A percentile compares a stretch with the other conserved stretches of the same genome.
Conservation (phyloP, 2,113 vertebrate genomes). For the Saccopteryx bilineata region DNA sequence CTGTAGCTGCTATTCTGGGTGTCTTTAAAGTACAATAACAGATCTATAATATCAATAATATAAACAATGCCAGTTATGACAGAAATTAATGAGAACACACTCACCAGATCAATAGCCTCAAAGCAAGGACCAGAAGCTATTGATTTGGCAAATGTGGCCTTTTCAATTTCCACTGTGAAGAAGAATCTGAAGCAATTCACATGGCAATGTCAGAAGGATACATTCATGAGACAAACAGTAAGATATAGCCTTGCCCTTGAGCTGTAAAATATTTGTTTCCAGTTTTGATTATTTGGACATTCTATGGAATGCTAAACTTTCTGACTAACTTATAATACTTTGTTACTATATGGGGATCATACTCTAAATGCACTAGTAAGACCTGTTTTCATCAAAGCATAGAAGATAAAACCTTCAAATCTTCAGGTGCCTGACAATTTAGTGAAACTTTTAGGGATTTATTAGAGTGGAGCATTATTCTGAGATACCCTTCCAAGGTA, state of each 20-base stretch:
- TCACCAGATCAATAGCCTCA: background rate
- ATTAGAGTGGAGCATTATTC: background rate
- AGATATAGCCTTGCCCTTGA: background rate
- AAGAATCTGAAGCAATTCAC: background rate
- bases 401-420: background rate
- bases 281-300: background rate
- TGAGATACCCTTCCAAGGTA: background rate
- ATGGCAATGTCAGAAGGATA: background rate
- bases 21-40: slow-evolving; percentile 9
- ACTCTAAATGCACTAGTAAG: background rate
- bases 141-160: slow-evolving; percentile 34
- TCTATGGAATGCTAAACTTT: background rate
- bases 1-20: background rate
- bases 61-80: slow-evolving; percentile 5
- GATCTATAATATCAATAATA: slow-evolving; percentile 24
- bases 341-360: background rate
- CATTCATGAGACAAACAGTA: background rate
- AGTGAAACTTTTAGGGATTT: background rate
- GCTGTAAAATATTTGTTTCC: background rate
- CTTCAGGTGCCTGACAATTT: background rate
- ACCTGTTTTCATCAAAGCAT: background rate
- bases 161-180: background rate
- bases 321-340: background rate
- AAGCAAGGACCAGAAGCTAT: slow-evolving; percentile 21
- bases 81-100: slow-evolving; percentile 32